These are phyloP conservation scores for Stichodactyla helianthus DNA, from an alignment of 64 coral and sea anemone genomes.

Conservation along the genomic window DNA sequence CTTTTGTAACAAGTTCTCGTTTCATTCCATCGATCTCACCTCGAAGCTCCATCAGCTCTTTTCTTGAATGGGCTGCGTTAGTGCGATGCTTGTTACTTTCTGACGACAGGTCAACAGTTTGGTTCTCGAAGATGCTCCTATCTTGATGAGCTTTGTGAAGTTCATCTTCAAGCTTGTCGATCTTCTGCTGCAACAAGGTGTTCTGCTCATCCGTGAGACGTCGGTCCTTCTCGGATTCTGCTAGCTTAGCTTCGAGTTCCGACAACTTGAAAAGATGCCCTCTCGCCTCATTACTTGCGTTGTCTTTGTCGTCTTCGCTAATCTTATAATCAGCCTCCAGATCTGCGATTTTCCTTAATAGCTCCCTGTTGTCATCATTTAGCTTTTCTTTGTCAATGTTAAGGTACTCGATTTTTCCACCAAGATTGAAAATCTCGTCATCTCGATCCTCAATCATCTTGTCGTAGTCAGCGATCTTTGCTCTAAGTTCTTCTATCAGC, in stretches of 20 bases:
- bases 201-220: slow-evolving; percentile 13
- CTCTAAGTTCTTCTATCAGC: slow-evolving; percentile 37
- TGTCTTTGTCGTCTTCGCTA: slow-evolving; percentile 51
- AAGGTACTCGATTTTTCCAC: slow-evolving; percentile 19
- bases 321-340: slow-evolving; percentile 38
- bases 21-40: slow-evolving; percentile 27
- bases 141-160: slow-evolving; percentile 3
- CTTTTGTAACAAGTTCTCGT: slow-evolving; percentile 18
- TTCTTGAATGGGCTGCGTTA: slow-evolving; percentile 2
- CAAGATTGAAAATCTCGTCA: slow-evolving; percentile 15
- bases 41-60: slow-evolving; percentile 28
- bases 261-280: neutral
- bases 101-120: slow-evolving; percentile 20
- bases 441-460: slow-evolving; percentile 5
- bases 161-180: slow-evolving; percentile 31
- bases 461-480: slow-evolving; percentile 4
- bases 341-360: slow-evolving; percentile 15
- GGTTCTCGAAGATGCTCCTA: slow-evolving; percentile 22
- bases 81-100: slow-evolving; percentile 22
- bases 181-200: slow-evolving; percentile 9
- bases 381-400: slow-evolving; percentile 19
- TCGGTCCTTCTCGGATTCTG: slow-evolving; percentile 39
- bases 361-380: slow-evolving; percentile 3
- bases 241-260: slow-evolving; percentile 46
- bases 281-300: slow-evolving; percentile 13